Base-by-base conservation (phyloP, 2,113 vertebrate species). In the Pachypanchax playfairii region DNA sequence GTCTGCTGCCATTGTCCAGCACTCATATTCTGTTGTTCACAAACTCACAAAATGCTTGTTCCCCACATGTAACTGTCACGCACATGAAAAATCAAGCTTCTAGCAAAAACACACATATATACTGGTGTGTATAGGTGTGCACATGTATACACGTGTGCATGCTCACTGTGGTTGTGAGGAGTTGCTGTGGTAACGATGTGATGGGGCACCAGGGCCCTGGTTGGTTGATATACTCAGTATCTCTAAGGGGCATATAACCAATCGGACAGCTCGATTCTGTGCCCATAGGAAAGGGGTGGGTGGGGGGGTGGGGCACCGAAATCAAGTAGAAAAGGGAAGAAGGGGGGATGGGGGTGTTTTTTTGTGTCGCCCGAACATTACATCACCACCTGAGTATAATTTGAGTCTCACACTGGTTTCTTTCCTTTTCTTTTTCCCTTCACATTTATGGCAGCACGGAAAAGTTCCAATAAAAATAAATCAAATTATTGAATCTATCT, bases 211-310 rank as follows among this genome's bases (percentile, higher is more conserved):
- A 46, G 31, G 71, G 54, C 85, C 79, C 83, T 91, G 88, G 82
- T 91, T 91, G 89, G 90, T 85, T 88, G 86, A 89, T 91, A 90
- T 91, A 90, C 83, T 89, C 88, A 91, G 90, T 85, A 90, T 85
- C 86, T 86, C 89, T 84, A 65, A 86, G 79, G 82, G 85, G 65
- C 73, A 70, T 67, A 73, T 73, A 89, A 73, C 87, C 88, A 91
- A 91, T 91, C 8, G 36, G 70, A 83, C 38, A 26, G 51, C 66
- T 48, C 47, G 33, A 44, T 73, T 80, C 52, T 59, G 54, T 82
- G 73, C 85, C 83, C 78, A 67, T n/a, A n/a, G 65, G 87, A 87
- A 82, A 6, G n/a, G 7, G 3, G 2, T 76, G 77, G 68, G 73
- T 51, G 64, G 42, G 61, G 61, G 72, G 67, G 80, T 77, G 72